phyloP scores from a whole-genome alignment of 2,797 vertebrate species.

The Gallinago solitaria region DNA sequence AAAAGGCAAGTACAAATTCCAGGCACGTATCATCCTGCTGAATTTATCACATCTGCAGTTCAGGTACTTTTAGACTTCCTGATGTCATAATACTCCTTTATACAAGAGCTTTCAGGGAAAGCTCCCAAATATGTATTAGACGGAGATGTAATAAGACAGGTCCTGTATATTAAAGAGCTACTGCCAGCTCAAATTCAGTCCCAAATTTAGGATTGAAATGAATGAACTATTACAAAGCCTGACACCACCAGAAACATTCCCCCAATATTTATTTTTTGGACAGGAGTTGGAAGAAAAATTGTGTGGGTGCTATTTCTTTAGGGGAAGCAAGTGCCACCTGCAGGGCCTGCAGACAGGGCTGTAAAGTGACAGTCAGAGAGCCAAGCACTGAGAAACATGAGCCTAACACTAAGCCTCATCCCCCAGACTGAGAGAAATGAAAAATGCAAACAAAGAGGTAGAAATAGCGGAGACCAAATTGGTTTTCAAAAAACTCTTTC shows the following conservation, averaged over 20 bases:
- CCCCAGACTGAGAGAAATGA: conserved; percentile 4
- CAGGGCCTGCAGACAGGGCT: not conserved
- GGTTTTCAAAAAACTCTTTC: conserved; percentile 28
- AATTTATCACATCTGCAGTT: conserved; percentile 69
- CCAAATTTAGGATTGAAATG: conserved; percentile 58
- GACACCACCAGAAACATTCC: conserved; percentile 57
- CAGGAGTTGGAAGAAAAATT: conserved; percentile 26
- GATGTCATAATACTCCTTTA: conserved; percentile 68
- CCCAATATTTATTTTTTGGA: conserved; percentile 34
- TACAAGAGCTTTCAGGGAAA: conserved; percentile 64
- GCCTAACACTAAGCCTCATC: not conserved
- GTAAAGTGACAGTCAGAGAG: not conserved
- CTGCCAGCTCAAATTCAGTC: conserved; percentile 56
- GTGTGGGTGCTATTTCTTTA: conserved; percentile 22
- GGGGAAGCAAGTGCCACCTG: conserved; percentile 12
- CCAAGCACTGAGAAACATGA: not conserved
- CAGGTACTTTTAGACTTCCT: conserved; percentile 68
- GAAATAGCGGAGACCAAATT: not conserved
- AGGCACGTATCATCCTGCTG: conserved; percentile 43
- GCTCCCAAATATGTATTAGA: conserved; percentile 66
- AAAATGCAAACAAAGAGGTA: conserved; percentile 54
- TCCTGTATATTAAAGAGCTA: conserved; percentile 63
- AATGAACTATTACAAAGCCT: conserved; percentile 56
- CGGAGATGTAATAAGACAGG: conserved; percentile 56
- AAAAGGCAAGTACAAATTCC: conserved; percentile 48